phyloP scores from a whole-genome alignment of 2,113 vertebrate species.

The Climacteris rufus region DNA sequence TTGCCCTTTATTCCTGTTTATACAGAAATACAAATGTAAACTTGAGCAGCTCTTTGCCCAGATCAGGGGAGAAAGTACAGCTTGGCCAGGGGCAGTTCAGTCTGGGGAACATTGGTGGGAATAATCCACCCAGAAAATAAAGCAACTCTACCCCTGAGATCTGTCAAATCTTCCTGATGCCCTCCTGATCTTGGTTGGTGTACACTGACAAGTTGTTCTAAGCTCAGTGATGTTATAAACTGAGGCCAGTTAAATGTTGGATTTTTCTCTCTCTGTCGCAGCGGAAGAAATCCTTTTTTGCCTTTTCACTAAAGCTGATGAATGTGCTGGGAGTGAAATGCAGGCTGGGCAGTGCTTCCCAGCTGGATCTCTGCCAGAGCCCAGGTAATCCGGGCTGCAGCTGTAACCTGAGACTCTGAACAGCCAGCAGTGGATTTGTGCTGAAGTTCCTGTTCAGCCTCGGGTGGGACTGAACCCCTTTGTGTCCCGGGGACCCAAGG shows the following conservation, averaged over 20 bases:
- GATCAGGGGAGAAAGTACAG: not conserved
- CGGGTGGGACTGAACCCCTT: not conserved
- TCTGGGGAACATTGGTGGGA: slow-evolving; percentile 37
- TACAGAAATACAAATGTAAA: slow-evolving; percentile 37
- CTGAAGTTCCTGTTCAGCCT: not conserved
- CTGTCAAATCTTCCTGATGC: not conserved
- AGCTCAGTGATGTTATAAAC: not conserved
- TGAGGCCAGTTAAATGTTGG: fast-evolving
- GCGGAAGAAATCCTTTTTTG: not conserved
- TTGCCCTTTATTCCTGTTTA: not conserved
- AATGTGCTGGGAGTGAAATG: not conserved
- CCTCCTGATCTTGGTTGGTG: not conserved
- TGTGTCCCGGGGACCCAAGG: not conserved
- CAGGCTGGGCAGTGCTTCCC: not conserved
- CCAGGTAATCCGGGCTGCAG: not conserved
- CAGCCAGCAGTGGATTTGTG: not conserved
- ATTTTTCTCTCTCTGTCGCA: fast-evolving
- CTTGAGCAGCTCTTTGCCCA: not conserved
- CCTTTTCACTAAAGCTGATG: not conserved
- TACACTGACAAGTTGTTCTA: not conserved
- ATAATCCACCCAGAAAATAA: slow-evolving; percentile 30
- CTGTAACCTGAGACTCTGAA: not conserved
- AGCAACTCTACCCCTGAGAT: slow-evolving; percentile 5
- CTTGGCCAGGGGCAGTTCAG: not conserved
- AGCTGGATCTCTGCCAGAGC: not conserved